Conservation (phyloP, 1,140 invertebrate species). For the Scaptomyza graminum region DNA sequence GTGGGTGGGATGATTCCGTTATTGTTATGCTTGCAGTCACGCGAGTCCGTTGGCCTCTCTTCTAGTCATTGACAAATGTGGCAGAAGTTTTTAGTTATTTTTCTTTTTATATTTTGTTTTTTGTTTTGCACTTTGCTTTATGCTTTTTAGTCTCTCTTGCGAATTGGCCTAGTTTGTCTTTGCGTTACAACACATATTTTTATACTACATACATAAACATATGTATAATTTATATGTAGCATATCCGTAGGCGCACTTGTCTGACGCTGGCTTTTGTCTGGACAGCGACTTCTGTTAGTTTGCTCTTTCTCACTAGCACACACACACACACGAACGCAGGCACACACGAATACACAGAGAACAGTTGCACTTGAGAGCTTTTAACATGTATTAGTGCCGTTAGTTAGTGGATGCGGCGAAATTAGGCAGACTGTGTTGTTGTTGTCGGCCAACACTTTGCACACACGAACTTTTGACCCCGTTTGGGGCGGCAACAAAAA, state of each 20-base stretch:
- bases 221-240: slow-evolving; percentile 16
- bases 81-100: slow-evolving; percentile 55
- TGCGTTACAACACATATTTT: slow-evolving; percentile 16
- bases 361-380: slow-evolving; percentile 64
- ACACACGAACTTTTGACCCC: slow-evolving; percentile 80
- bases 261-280: slow-evolving; percentile 63
- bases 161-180: slow-evolving; percentile 78
- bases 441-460: slow-evolving; percentile 26
- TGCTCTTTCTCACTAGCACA: slow-evolving; percentile 18
- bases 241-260: slow-evolving; percentile 61
- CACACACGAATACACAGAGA: slow-evolving; percentile 4
- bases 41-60: slow-evolving; percentile 60
- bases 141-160: slow-evolving; percentile 41
- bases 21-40: slow-evolving; percentile 54
- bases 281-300: slow-evolving; percentile 34
- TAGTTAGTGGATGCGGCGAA: slow-evolving; percentile 63
- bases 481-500: slow-evolving; percentile 52
- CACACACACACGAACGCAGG: slow-evolving; percentile 11
- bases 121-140: slow-evolving; percentile 43
- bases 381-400: slow-evolving; percentile 47
- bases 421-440: slow-evolving; percentile 51
- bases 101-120: slow-evolving; percentile 24
- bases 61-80: slow-evolving; percentile 76
- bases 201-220: neutral
- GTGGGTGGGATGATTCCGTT: slow-evolving; percentile 3